Evolutionary conservation across 2,888 invertebrate species (phyloP), one percentile per base, ranked within the genome.

Genomic region (Temnothorax ravouxi): DNA sequence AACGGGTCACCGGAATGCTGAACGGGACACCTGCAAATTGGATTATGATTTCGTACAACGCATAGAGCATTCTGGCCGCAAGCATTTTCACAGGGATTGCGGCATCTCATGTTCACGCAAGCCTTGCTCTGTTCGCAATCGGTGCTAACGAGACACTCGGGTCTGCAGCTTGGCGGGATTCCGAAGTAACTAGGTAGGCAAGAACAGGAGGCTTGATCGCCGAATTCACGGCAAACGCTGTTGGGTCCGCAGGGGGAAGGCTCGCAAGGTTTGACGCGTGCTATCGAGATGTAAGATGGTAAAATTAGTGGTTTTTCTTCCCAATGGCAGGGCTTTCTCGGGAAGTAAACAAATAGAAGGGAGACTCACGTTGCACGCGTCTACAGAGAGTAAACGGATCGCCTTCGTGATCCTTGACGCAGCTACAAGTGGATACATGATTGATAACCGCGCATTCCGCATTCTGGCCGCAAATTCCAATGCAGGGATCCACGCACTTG

Each of bases 401-500:
- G n/a, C 96, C 96, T 79, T 95, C 95, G 88, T 95, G 95, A 72
- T 95, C 95, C 15, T 94, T 91, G 41, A 95, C 94, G 91, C 96
- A 96, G 89, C 95, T 95, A 90, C 97, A 97, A 84, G 96, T 95
- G 3, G 96, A 96, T 62, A 96, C 95, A 89, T 96, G 98, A 92
- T 98, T 98, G 75, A 97, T 96, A 25, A 97, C 97, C 90, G 96
- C 96, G 92, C 98, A 98, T 84, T 97, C 96, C 2, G 98, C 97
- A 93, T 97, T 97, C 76, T 96, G 95, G 18, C 98, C 98, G 93
- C 98, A 98, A 91, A 97, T 97, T 88, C 97, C 97, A 25, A 96
- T 96, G 91, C 98, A 98, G 6, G 98, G 98, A 94, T 98, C 96
- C 29, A 96, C 95, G 93, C 98, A 98, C 95, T 98, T 98, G 86